Evolutionary conservation across 2,113 vertebrate species (phyloP).

Genomic region (Sciurus niger): DNA sequence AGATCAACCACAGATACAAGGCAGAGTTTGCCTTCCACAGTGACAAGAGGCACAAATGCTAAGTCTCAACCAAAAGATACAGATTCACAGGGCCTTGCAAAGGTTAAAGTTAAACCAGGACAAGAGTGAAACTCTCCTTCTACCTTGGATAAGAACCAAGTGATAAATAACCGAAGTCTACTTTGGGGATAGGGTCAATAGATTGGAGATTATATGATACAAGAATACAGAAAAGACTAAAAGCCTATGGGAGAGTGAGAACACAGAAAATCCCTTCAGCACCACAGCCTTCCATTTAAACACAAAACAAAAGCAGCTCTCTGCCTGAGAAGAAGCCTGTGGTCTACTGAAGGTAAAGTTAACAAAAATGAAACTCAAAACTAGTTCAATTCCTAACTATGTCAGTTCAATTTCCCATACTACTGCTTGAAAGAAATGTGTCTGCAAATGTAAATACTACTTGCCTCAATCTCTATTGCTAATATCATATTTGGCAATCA

Average conservation of each 20-base stretch:
- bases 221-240: neutral
- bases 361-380: neutral
- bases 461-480: neutral
- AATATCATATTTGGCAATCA: neutral
- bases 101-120: neutral
- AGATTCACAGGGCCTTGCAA: neutral
- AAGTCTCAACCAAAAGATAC: neutral
- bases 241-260: neutral
- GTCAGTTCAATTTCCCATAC: neutral
- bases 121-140: neutral
- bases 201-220: neutral
- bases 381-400: neutral
- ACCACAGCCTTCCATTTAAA: neutral
- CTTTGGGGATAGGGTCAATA: neutral
- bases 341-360: neutral
- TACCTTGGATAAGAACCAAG: neutral
- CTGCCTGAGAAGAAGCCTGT: neutral
- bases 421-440: conserved; percentile 3
- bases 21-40: neutral
- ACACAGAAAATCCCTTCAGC: neutral
- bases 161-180: neutral
- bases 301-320: neutral
- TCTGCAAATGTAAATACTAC: neutral
- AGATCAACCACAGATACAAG: neutral
- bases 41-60: neutral